Percentiles rank a stretch among this genome's conserved stretches.
Evolutionary conservation across 2,113 vertebrate species (phyloP).

Genomic region (Gorsachius goisagi): DNA sequence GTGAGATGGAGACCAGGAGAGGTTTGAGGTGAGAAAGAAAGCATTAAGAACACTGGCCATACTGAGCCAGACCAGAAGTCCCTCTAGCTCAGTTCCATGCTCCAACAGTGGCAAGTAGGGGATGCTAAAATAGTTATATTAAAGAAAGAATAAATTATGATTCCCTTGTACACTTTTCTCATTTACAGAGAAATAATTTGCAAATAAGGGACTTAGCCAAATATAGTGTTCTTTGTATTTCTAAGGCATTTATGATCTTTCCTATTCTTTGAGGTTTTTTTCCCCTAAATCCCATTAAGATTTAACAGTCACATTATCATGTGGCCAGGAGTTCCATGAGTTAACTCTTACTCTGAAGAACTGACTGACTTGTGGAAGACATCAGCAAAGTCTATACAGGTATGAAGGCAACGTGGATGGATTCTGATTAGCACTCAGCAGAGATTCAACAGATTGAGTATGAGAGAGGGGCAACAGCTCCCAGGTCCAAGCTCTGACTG

Average conservation of each 20-base stretch:
- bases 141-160: not conserved
- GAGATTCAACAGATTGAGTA: not conserved
- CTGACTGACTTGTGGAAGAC: not conserved
- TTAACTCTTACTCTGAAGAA: not conserved
- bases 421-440: not conserved
- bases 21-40: not conserved
- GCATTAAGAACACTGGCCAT: not conserved
- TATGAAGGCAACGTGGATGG: not conserved
- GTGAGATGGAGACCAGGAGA: not conserved
- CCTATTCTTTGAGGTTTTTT: not conserved
- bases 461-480: not conserved
- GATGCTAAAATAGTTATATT: not conserved
- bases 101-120: not conserved
- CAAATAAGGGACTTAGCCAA: not conserved
- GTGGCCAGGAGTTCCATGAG: not conserved
- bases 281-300: not conserved
- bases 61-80: not conserved
- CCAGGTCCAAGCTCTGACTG: not conserved
- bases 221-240: not conserved
- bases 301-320: not conserved
- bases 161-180: not conserved
- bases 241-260: not conserved
- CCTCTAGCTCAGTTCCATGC: not conserved
- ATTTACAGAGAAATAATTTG: not conserved
- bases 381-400: not conserved